Evolutionary conservation across 2,113 vertebrate genomes (phyloP).

Genomic region (Paracanthobrama guichenoti): DNA sequence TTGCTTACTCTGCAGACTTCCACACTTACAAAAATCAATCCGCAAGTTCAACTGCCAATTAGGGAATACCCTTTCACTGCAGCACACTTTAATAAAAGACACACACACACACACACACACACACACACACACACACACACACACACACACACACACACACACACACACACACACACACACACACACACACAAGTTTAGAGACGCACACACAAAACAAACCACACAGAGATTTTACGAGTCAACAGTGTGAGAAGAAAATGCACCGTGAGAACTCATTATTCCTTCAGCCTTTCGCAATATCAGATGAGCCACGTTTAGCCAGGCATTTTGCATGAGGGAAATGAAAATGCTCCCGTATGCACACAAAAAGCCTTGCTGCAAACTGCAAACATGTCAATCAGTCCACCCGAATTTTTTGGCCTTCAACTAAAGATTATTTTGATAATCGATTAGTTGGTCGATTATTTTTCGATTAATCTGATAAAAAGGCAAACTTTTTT

Average conservation of each 20-base stretch:
- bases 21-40: slow-evolving; percentile 51
- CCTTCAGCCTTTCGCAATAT: neutral
- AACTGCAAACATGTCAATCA: neutral
- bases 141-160: too few species aligned
- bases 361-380: neutral
- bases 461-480: too few species aligned
- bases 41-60: slow-evolving; percentile 66
- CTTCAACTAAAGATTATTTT: too few species aligned
- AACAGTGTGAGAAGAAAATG: slow-evolving; percentile 46
- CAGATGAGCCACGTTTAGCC: neutral
- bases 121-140: too few species aligned
- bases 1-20: slow-evolving; percentile 38
- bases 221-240: slow-evolving; percentile 50
- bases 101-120: slow-evolving; percentile 18
- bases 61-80: slow-evolving; percentile 60
- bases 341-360: neutral
- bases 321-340: neutral
- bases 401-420: too few species aligned
- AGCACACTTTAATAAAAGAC: slow-evolving; percentile 62
- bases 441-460: too few species aligned
- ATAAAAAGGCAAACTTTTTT: too few species aligned
- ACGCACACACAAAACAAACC: neutral
- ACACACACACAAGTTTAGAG: slow-evolving; percentile 19
- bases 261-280: slow-evolving; percentile 10
- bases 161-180: neutral